Evolutionary conservation across 2,888 invertebrate genomes (phyloP).

Genomic region (Siphonodentalium dalli): DNA sequence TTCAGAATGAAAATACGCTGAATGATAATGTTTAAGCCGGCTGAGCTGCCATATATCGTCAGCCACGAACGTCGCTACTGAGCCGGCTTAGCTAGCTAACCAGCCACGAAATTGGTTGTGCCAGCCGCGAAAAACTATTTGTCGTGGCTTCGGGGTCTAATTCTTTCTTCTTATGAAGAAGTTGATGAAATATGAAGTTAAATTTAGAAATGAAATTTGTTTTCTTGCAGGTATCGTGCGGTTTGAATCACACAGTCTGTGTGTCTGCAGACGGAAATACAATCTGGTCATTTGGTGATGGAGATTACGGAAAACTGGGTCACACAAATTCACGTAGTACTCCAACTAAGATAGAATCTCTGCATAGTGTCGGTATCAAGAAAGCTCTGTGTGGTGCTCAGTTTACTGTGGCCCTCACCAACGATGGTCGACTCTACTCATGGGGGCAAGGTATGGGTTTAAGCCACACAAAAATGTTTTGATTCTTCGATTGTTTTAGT

Average conservation of each 20-base stretch:
- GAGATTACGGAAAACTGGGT: slow-evolving; percentile 73
- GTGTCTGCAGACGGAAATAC: slow-evolving; percentile 70
- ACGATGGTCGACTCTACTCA: slow-evolving; percentile 71
- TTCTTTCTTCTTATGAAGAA: too few relatives aligned
- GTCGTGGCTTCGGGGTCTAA: too few relatives aligned
- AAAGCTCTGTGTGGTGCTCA: slow-evolving; percentile 74
- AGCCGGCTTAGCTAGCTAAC: too few relatives aligned
- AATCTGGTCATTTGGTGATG: slow-evolving; percentile 75
- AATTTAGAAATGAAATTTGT: neutral
- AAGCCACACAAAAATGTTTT: neutral
- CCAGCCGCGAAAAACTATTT: too few relatives aligned
- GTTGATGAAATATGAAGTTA: too few relatives aligned
- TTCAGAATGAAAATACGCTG: too few relatives aligned
- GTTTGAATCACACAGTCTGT: slow-evolving; percentile 73
- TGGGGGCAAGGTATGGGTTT: slow-evolving; percentile 68
- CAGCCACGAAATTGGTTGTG: too few relatives aligned
- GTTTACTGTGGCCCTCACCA: slow-evolving; percentile 72
- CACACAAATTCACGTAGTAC: slow-evolving; percentile 60
- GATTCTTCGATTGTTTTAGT: neutral
- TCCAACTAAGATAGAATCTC: slow-evolving; percentile 69
- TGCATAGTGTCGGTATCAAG: slow-evolving; percentile 70
- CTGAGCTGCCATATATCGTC: too few relatives aligned
- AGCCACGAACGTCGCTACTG: too few relatives aligned
- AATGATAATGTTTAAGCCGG: too few relatives aligned
- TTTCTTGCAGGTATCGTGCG: slow-evolving; percentile 69